Percentiles rank a stretch among this genome's conserved stretches.
phyloP scores from a whole-genome alignment of 2,888 invertebrate species.

The Drosophila ustulata region DNA sequence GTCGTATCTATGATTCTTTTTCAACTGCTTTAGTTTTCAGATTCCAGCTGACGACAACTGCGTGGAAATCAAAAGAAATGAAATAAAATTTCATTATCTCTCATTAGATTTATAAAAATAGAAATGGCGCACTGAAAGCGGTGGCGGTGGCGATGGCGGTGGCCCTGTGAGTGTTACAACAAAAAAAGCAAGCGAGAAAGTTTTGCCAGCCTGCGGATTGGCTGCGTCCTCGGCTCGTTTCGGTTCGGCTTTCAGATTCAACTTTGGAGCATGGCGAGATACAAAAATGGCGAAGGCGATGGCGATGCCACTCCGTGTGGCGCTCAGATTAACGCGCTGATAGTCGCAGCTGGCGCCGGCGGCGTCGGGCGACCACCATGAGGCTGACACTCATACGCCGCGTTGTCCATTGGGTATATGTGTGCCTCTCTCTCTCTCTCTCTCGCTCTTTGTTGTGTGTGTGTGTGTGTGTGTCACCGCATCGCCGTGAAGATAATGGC shows the following conservation, averaged over 20 bases:
- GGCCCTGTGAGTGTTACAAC: conserved; percentile 26
- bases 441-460: conserved; percentile 10
- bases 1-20: conserved; percentile 44
- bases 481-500: conserved; percentile 77
- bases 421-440: conserved; percentile 3
- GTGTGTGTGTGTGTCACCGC: conserved; percentile 39
- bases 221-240: conserved; percentile 28
- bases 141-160: background rate
- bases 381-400: conserved; percentile 67
- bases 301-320: conserved; percentile 56
- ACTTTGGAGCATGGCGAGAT: conserved; percentile 35
- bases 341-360: conserved; percentile 68
- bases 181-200: conserved; percentile 64
- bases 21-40: conserved; percentile 73
- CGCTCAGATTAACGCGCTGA: conserved; percentile 73
- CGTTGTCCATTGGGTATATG: conserved; percentile 36
- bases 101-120: conserved; percentile 81
- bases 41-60: conserved; percentile 64
- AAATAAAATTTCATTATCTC: conserved; percentile 80
- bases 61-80: conserved; percentile 73
- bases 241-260: conserved; percentile 30
- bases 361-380: conserved; percentile 43
- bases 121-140: conserved; percentile 49
- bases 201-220: conserved; percentile 59
- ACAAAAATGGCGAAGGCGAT: conserved; percentile 39